phyloP scores from a whole-genome alignment of 2,113 vertebrate species.

The Ornithorhynchus anatinus region DNA sequence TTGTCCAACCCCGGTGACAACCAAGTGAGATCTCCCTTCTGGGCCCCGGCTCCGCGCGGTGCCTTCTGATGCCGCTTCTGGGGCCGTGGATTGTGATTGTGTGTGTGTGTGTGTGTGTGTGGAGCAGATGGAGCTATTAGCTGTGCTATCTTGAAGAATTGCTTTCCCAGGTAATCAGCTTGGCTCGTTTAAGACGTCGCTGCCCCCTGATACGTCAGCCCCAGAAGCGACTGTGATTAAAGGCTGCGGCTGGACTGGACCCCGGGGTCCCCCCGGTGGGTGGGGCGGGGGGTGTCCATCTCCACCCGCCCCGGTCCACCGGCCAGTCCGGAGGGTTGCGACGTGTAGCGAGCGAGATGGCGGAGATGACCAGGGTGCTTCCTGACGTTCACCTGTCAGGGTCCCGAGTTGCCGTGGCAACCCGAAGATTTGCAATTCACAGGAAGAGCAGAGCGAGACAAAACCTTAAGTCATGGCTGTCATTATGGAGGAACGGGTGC shows the following conservation, averaged over 20 bases:
- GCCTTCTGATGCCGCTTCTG: constrained; percentile 57
- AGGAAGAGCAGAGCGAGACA: constrained; percentile 49
- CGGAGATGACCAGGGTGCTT: constrained; percentile 56
- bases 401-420: constrained; percentile 65
- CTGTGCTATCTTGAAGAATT: constrained; percentile 78
- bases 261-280: constrained; percentile 51
- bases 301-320: constrained; percentile 34
- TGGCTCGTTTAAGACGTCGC: constrained; percentile 80
- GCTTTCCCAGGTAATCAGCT: constrained; percentile 89
- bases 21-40: constrained; percentile 46
- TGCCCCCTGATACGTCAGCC: constrained; percentile 73
- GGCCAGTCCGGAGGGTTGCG: constrained; percentile 51
- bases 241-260: constrained; percentile 65
- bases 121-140: constrained; percentile 81
- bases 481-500: constrained; percentile 33
- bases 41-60: constrained; percentile 23
- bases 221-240: constrained; percentile 75
- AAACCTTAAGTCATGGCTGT: constrained; percentile 45
- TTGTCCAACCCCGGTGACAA: constrained; percentile 24
- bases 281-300: too few species aligned
- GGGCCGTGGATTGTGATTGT: constrained; percentile 68
- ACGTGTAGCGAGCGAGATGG: constrained; percentile 61
- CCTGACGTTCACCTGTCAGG: constrained; percentile 47
- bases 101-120: too few species aligned
- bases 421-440: constrained; percentile 59